Conservation (phyloP, 2,888 invertebrate genomes). For the Thysanoteuthis rhombus region DNA sequence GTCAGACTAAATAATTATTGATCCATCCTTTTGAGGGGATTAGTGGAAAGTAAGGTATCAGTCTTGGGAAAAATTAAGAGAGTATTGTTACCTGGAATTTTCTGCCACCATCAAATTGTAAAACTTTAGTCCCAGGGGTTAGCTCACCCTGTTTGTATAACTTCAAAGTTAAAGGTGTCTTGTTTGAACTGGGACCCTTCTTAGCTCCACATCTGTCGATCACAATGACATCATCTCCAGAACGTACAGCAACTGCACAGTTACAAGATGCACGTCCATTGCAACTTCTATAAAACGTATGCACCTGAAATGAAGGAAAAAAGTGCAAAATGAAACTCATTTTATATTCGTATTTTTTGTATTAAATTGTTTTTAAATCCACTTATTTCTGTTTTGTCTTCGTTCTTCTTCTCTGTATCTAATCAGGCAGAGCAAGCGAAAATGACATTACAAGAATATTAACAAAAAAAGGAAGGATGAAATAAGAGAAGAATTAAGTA, state of each 20-base stretch:
- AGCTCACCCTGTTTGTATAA: conserved; percentile 48
- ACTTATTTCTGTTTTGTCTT: too few relatives aligned
- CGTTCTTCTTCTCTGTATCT: too few relatives aligned
- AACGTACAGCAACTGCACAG: conserved; percentile 53
- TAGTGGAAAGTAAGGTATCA: neutral
- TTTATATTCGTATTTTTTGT: too few relatives aligned
- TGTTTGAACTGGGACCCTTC: neutral
- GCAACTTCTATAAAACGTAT: conserved; percentile 43
- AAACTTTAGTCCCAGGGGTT: conserved; percentile 45
- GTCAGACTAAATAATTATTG: too few relatives aligned
- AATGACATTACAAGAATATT: too few relatives aligned
- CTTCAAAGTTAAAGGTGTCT: conserved; percentile 35
- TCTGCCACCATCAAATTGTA: conserved; percentile 43
- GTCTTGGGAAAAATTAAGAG: neutral
- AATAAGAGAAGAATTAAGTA: too few relatives aligned
- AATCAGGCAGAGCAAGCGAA: too few relatives aligned
- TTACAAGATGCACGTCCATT: conserved; percentile 47
- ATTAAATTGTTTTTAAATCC: too few relatives aligned
- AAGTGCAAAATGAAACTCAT: too few relatives aligned
- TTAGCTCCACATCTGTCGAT: conserved; percentile 48
- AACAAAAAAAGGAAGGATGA: too few relatives aligned
- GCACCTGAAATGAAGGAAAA: conserved; percentile 37
- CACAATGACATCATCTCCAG: conserved; percentile 55
- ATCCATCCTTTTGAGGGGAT: neutral
- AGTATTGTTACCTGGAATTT: conserved; percentile 46